Evolutionary conservation across 2,888 invertebrate genomes (phyloP).

Genomic region (Archips crataeganus): DNA sequence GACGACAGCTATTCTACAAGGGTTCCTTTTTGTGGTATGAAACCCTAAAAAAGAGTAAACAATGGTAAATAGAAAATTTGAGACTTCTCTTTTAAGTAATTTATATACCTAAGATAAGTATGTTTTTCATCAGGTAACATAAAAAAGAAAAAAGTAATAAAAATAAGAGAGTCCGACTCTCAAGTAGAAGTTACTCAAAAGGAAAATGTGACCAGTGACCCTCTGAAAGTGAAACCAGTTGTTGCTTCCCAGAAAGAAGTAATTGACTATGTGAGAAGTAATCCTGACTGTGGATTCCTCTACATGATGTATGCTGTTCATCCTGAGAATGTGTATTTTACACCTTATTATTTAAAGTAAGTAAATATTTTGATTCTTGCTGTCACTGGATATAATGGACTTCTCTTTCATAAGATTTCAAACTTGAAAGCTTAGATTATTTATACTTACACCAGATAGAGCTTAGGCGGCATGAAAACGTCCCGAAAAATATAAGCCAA

Average conservation of each 20-base stretch:
- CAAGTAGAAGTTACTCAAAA: conserved; percentile 41
- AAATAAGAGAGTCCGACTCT: conserved; percentile 55
- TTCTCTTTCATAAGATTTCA: too few species aligned
- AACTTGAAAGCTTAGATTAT: background rate
- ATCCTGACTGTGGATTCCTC: conserved; percentile 88
- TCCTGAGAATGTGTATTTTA: conserved; percentile 90
- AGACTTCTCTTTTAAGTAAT: background rate
- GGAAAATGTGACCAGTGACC: conserved; percentile 58
- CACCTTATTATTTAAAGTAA: conserved; percentile 91
- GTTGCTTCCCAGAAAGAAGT: conserved; percentile 77
- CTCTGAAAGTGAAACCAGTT: conserved; percentile 74
- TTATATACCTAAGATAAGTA: background rate
- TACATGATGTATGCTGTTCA: conserved; percentile 92
- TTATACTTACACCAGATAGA: too few species aligned
- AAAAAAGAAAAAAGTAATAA: conserved; percentile 62
- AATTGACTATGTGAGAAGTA: conserved; percentile 80
- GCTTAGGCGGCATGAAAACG: too few species aligned
- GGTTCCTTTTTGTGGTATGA: too few species aligned
- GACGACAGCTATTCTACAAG: too few species aligned
- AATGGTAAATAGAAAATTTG: too few species aligned
- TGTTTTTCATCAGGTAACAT: background rate
- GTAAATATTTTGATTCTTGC: conserved; percentile 45
- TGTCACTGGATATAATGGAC: too few species aligned
- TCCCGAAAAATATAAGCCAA: too few species aligned
- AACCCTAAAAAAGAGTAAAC: too few species aligned